Conservation (phyloP, 2,888 invertebrate species). For the Drosophila prolongata region DNA sequence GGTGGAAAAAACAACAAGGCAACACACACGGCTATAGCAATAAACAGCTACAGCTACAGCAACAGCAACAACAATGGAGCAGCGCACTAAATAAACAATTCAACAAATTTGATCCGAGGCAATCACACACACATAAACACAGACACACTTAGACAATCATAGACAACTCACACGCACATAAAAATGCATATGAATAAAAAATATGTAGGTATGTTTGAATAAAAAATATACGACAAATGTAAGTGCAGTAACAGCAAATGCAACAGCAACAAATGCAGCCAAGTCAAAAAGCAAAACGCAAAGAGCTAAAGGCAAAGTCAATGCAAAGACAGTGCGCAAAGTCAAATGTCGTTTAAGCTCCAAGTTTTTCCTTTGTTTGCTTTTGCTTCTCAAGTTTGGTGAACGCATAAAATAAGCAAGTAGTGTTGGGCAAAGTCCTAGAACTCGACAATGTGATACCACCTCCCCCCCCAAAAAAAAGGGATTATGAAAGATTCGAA, state of each 20-base stretch:
- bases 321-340: slow-evolving; percentile 15
- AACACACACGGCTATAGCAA: slow-evolving; percentile 47
- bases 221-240: slow-evolving; percentile 42
- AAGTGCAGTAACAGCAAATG: slow-evolving; percentile 37
- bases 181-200: slow-evolving; percentile 72
- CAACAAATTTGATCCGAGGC: slow-evolving; percentile 81
- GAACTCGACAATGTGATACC: slow-evolving; percentile 34
- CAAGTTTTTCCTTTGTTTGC: slow-evolving; percentile 54
- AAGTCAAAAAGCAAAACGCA: slow-evolving; percentile 9
- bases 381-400: slow-evolving; percentile 44
- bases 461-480: slow-evolving; percentile 3
- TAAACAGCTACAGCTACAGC: slow-evolving; percentile 43
- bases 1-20: slow-evolving; percentile 14
- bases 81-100: slow-evolving; percentile 80
- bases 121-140: slow-evolving; percentile 52
- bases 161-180: slow-evolving; percentile 67
- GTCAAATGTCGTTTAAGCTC: slow-evolving; percentile 65
- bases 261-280: slow-evolving; percentile 14
- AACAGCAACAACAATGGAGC: slow-evolving; percentile 34
- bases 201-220: slow-evolving; percentile 38
- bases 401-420: slow-evolving; percentile 66
- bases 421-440: slow-evolving; percentile 15
- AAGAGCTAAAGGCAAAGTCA: neutral
- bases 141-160: slow-evolving; percentile 29
- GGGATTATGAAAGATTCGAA: no score